These are phyloP conservation scores for Carcinoscorpius rotundicauda DNA, from an alignment of 1,140 invertebrate species.

Conservation along the genomic window DNA sequence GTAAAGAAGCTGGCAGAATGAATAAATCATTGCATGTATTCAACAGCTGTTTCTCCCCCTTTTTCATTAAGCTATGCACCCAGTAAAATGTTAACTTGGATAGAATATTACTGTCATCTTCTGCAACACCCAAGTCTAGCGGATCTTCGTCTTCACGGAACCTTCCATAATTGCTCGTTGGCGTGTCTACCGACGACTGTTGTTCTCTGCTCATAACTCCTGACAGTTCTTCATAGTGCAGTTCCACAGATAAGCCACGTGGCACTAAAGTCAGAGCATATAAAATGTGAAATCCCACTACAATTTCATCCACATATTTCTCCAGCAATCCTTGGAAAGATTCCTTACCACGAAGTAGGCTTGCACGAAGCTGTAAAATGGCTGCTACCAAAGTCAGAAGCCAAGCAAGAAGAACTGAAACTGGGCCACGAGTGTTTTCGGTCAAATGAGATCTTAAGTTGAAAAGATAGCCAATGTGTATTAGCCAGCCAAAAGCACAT, in stretches of 20 bases:
- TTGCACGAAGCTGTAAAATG: constrained; percentile 41
- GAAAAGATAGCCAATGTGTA: constrained; percentile 60
- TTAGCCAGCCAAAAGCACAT: constrained; percentile 51
- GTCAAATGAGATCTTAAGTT: constrained; percentile 46
- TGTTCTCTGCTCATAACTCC: constrained; percentile 24
- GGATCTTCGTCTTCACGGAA: constrained; percentile 44
- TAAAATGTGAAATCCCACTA: constrained; percentile 25
- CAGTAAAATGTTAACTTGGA: constrained; percentile 73
- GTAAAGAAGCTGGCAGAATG: constrained; percentile 60
- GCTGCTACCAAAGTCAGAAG: constrained; percentile 46
- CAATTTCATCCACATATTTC: constrained; percentile 28
- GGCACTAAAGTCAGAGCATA: constrained; percentile 30
- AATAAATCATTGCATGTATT: constrained; percentile 66
- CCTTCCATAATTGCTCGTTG: constrained; percentile 37
- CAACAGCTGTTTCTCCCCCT: constrained; percentile 57
- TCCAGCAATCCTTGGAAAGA: constrained; percentile 32
- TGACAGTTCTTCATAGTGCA: constrained; percentile 25
- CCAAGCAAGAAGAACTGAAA: constrained; percentile 50
- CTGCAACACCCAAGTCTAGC: constrained; percentile 27
- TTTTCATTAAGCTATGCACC: constrained; percentile 72
- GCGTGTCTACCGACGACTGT: constrained; percentile 34
- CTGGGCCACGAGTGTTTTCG: constrained; percentile 52
- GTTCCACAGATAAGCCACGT: constrained; percentile 23
- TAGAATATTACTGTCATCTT: constrained; percentile 53
- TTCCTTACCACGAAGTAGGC: constrained; percentile 1